These are phyloP conservation scores for Bufotes viridis DNA, from an alignment of 2,797 vertebrate species.

Conservation along the genomic window DNA sequence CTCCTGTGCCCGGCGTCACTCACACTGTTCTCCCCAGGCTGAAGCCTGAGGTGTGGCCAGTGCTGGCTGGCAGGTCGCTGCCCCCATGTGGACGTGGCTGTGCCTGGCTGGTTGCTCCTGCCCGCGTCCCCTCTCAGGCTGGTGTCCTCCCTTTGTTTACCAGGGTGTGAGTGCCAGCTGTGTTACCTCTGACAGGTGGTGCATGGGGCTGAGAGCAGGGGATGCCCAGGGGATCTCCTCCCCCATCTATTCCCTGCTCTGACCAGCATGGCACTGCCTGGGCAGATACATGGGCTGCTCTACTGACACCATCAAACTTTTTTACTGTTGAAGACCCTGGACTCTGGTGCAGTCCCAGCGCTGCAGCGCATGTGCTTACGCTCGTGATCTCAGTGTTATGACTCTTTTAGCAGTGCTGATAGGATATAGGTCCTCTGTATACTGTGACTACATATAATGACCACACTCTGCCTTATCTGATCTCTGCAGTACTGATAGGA, in stretches of 20 bases:
- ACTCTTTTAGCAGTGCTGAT: too few relatives aligned
- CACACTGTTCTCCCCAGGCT: not conserved
- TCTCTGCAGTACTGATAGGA: too few relatives aligned
- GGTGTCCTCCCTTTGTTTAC: constrained; percentile 24
- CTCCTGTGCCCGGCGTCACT: not conserved
- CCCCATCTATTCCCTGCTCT: not conserved
- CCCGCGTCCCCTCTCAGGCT: not conserved
- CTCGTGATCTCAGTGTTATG: too few relatives aligned
- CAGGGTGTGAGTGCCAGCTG: not conserved
- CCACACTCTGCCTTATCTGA: too few relatives aligned
- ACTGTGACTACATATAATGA: too few relatives aligned
- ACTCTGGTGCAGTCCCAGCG: too few relatives aligned
- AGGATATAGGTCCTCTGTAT: too few relatives aligned
- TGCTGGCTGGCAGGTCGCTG: not conserved
- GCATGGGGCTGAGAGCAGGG: not conserved
- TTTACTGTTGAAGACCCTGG: too few relatives aligned
- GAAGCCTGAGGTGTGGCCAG: not conserved
- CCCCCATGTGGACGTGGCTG: constrained; percentile 46
- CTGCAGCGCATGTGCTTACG: too few relatives aligned
- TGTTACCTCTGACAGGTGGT: not conserved
- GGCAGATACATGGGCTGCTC: not conserved
- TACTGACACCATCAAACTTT: too few relatives aligned
- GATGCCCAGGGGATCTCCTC: not conserved
- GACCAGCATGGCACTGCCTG: not conserved
- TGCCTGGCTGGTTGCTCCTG: not conserved